Percentiles rank a stretch among this genome's conserved stretches.
These are phyloP conservation scores for Gisinianus flammeolus DNA, from an alignment of 2,888 invertebrate genomes.

Conservation along the genomic window DNA sequence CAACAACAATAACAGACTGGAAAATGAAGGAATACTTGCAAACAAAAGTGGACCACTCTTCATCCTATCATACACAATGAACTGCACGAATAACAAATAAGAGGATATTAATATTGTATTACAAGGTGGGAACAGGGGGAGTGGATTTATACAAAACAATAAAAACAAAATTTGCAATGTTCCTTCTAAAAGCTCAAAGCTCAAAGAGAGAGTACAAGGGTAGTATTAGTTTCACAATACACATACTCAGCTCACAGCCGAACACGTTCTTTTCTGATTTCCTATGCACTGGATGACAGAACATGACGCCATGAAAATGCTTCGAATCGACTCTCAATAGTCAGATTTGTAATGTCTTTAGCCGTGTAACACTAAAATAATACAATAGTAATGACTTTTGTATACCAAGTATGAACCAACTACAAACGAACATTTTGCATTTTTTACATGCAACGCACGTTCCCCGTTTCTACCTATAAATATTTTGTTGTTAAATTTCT, in stretches of 20 bases:
- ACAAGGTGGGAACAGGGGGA: not conserved
- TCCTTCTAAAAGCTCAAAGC: not conserved
- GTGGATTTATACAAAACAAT: too few relatives aligned
- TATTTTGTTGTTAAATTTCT: not conserved
- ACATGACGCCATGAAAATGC: not conserved
- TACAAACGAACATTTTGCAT: not conserved
- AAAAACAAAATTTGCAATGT: not conserved
- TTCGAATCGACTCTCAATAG: not conserved
- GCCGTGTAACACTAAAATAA: not conserved
- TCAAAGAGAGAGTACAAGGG: not conserved
- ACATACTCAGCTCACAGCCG: not conserved
- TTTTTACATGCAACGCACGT: slow-evolving; percentile 6
- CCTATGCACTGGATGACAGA: slow-evolving; percentile 9
- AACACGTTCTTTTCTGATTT: slow-evolving; percentile 14
- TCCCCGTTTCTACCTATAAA: not conserved
- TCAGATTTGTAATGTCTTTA: not conserved
- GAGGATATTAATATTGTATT: not conserved
- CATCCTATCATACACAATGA: not conserved
- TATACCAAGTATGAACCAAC: not conserved
- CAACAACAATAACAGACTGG: not conserved
- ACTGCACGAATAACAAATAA: not conserved
- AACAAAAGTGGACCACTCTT: not conserved
- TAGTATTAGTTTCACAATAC: not conserved
- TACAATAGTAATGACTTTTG: not conserved
- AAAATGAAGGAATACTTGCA: not conserved